Evolutionary conservation across 2,113 vertebrate genomes (phyloP).

Genomic region (Aegypius monachus): DNA sequence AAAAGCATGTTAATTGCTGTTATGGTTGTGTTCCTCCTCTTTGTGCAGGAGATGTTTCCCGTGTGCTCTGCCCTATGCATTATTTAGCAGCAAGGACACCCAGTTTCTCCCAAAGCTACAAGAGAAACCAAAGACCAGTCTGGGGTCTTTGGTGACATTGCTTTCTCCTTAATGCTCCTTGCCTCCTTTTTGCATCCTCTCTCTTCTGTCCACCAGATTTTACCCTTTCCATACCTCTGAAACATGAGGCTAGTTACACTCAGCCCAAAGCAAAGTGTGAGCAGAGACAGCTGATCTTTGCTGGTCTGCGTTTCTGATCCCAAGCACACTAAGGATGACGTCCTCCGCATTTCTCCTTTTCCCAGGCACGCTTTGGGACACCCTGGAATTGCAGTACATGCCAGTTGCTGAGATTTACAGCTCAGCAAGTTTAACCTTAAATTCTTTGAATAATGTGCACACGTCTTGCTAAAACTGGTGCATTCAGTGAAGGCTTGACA

Average conservation of each 20-base stretch:
- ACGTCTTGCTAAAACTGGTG: not conserved
- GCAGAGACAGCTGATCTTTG: not conserved
- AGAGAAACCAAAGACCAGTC: not conserved
- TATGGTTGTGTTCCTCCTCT: not conserved
- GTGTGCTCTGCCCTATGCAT: not conserved
- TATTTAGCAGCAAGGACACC: not conserved
- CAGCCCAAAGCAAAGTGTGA: not conserved
- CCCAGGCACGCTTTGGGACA: not conserved
- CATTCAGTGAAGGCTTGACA: not conserved
- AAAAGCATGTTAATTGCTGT: not conserved
- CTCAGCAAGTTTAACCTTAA: constrained; percentile 28
- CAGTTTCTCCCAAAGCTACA: not conserved
- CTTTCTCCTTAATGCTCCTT: not conserved
- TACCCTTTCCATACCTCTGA: not conserved
- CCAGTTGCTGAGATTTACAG: not conserved
- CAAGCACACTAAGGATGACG: not conserved
- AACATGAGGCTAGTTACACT: not conserved
- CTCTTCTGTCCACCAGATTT: not conserved
- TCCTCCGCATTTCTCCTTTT: not conserved
- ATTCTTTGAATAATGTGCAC: not conserved
- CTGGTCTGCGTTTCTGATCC: not conserved
- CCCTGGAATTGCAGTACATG: not conserved
- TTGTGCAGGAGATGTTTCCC: not conserved
- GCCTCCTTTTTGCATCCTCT: not conserved
- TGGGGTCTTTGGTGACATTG: not conserved